Conservation (phyloP, 2,888 invertebrate genomes). For the Lasioglossum villosulum region DNA sequence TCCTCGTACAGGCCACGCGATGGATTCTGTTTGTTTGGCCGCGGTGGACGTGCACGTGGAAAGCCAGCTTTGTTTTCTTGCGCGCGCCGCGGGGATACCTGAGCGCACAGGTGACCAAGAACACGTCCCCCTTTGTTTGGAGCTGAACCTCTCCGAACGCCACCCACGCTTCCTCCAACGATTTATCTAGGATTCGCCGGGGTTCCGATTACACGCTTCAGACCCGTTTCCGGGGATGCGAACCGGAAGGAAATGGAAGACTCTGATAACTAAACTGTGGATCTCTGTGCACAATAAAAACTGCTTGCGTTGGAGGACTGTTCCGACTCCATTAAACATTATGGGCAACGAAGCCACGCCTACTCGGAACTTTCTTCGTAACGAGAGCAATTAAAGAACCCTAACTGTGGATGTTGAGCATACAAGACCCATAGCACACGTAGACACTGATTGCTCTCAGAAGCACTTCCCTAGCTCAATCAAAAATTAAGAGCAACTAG, state of each 20-base stretch:
- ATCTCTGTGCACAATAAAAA: not conserved
- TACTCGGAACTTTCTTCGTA: too few species aligned
- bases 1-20: slow-evolving; percentile 52
- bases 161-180: not conserved
- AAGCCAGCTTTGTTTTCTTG: slow-evolving; percentile 65
- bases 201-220: slow-evolving; percentile 19
- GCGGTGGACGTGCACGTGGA: slow-evolving; percentile 44
- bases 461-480: not conserved
- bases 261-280: not conserved
- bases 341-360: too few species aligned
- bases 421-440: too few species aligned
- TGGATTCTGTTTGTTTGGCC: slow-evolving; percentile 71
- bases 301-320: not conserved
- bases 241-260: not conserved
- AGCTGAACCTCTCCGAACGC: not conserved
- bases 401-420: too few species aligned
- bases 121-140: slow-evolving; percentile 59
- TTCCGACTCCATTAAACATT: too few species aligned
- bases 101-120: slow-evolving; percentile 67
- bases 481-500: not conserved
- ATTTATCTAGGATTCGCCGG: slow-evolving; percentile 4
- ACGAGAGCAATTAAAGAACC: too few species aligned
- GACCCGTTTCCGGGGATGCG: slow-evolving; percentile 10
- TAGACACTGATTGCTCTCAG: too few species aligned
- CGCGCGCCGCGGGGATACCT: slow-evolving; percentile 49